Evolutionary conservation across 2,113 vertebrate species (phyloP), one percentile per base, ranked within the genome.

Genomic region (Antechinus flavipes): DNA sequence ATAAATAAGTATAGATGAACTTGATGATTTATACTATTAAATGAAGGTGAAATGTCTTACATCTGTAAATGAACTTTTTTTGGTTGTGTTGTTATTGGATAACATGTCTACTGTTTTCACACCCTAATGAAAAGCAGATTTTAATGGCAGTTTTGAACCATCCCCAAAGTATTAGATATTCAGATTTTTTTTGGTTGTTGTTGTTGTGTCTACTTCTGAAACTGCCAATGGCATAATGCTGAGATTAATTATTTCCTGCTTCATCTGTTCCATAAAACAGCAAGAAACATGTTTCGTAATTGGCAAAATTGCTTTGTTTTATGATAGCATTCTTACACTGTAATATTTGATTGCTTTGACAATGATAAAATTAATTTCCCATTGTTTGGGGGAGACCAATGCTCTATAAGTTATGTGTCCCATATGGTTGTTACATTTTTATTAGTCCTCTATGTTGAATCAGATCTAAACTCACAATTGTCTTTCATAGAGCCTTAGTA

Each of bases 201-300:
- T 84, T 97, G 47, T 94, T 91, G 2, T 93, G 95, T 94, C 89
- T 94, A 1, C 55, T 96, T 53, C 94, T 96, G 96, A 52, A 30
- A 92, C n/a, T 68, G 49, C 12, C 54, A 91, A 16, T 91, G 89
- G 16, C 19, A n/a, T 89, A 58, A 92, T 55, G 56, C 27, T 96
- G 92, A 25, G 52, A 96, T 53, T 94, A 96, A 95, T 94, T 97
- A 95, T 97, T 94, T 92, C 89, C 94, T 96, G 53, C 92, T 94
- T 96, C 91, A 92, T 95, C 92, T 97, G 95, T 96, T 97, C 93
- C 47, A 56, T 89, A 95, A 91, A 68, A 89, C 42, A 94, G 53
- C 25, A 96, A 95, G 91, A 96, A 95, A 68, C 22, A 55, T 94
- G 93, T 76, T 97, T 91, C n/a, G 35, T 12, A 97, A 93, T 0